Evolutionary conservation across 1,140 invertebrate species (phyloP).

Genomic region (Carcinoscorpius rotundicauda): DNA sequence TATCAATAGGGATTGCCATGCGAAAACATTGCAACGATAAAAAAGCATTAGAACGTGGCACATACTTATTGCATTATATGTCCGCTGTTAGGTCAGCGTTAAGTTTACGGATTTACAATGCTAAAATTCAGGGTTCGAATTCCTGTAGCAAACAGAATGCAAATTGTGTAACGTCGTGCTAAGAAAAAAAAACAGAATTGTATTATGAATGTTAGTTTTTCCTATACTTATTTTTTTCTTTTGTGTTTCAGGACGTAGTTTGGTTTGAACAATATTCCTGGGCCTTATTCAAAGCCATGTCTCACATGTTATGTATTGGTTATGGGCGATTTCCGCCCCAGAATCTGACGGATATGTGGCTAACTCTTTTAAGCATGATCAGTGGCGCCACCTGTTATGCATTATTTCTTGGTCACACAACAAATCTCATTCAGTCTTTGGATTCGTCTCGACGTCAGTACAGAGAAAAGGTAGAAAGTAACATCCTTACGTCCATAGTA

Average conservation of each 20-base stretch:
- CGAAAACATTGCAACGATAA: no score
- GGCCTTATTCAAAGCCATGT: slow-evolving; percentile 98
- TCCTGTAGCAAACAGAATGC: no score
- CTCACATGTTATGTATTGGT: slow-evolving; percentile 97
- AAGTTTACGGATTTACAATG: no score
- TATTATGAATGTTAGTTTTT: no score
- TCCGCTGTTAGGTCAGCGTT: no score
- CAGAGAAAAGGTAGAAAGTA: slow-evolving; percentile 73
- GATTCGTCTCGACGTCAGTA: slow-evolving; percentile 95
- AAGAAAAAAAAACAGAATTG: no score
- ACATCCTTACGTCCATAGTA: slow-evolving; percentile 10
- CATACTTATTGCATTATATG: no score
- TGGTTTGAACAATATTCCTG: slow-evolving; percentile 98
- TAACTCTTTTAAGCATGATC: slow-evolving; percentile 98
- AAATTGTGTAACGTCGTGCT: no score
- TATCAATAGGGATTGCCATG: no score
- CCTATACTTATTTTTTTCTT: slow-evolving; percentile 2
- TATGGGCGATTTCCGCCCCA: slow-evolving; percentile 93
- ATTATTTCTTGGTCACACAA: slow-evolving; percentile 94
- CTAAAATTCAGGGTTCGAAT: no score
- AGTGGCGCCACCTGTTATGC: slow-evolving; percentile 95
- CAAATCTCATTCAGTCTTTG: slow-evolving; percentile 95
- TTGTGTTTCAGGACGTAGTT: slow-evolving; percentile 63
- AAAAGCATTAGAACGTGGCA: no score
- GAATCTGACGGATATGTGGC: slow-evolving; percentile 95